Conservation (phyloP, 2,888 invertebrate genomes). For the Eumacrocentrus americanus region DNA sequence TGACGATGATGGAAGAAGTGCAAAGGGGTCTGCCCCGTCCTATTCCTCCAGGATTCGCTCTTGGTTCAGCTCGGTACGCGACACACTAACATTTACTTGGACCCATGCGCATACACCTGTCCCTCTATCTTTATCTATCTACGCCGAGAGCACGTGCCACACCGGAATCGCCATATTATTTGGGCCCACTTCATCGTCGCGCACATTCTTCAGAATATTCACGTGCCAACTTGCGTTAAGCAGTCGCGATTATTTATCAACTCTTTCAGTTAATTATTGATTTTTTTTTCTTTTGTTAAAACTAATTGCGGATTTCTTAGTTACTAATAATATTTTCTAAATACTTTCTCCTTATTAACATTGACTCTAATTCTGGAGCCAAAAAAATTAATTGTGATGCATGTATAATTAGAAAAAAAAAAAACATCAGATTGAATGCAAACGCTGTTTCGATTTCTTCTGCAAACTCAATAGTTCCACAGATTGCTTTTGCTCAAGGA, state of each 20-base stretch:
- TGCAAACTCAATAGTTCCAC: constrained; percentile 44
- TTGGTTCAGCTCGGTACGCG: constrained; percentile 62
- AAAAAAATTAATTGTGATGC: no score
- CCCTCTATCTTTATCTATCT: constrained; percentile 14
- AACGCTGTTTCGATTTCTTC: constrained; percentile 52
- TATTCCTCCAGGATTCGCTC: constrained; percentile 60
- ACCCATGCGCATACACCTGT: constrained; percentile 57
- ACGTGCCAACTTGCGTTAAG: neutral
- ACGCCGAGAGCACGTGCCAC: constrained; percentile 1
- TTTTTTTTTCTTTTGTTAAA: neutral
- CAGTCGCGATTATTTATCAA: neutral
- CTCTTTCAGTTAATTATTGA: no score
- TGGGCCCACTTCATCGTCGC: no score
- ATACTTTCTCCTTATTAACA: no score
- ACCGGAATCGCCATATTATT: constrained; percentile 4
- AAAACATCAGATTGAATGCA: neutral
- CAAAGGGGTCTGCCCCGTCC: constrained; percentile 56
- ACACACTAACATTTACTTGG: constrained; percentile 59
- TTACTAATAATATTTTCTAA: no score
- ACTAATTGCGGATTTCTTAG: no score
- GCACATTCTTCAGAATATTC: neutral
- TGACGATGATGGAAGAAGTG: constrained; percentile 54
- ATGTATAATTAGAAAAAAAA: neutral
- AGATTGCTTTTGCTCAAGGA: no score
- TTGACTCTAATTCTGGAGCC: neutral